These are phyloP conservation scores for Scarus forsteni DNA, from an alignment of 2,797 vertebrate species.

Conservation along the genomic window DNA sequence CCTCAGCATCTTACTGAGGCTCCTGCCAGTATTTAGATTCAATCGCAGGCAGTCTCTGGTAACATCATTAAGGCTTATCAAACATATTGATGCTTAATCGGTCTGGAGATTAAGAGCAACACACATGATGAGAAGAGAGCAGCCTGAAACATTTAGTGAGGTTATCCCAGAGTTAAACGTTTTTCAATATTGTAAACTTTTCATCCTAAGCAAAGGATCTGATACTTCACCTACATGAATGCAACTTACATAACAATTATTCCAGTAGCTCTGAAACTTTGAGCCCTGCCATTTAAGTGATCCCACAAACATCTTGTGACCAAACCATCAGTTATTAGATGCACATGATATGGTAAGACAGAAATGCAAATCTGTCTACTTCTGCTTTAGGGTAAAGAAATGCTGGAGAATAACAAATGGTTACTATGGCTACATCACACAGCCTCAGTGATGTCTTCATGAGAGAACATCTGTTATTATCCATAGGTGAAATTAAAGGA, in stretches of 20 bases:
- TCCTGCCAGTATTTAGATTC: slow-evolving; percentile 35
- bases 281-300: neutral
- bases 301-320: slow-evolving; percentile 7
- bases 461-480: slow-evolving; percentile 46
- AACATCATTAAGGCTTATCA: slow-evolving; percentile 21
- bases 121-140: neutral
- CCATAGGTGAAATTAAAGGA: slow-evolving; percentile 34
- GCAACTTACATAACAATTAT: neutral
- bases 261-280: neutral
- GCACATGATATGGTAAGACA: slow-evolving; percentile 38
- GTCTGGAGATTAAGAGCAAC: neutral
- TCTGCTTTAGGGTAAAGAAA: slow-evolving; percentile 52
- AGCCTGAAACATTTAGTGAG: neutral
- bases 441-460: slow-evolving; percentile 43
- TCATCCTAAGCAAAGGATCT: neutral
- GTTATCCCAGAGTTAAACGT: no score
- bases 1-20: slow-evolving; percentile 1
- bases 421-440: slow-evolving; percentile 60
- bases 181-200: no score
- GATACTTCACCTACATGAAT: neutral
- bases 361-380: slow-evolving; percentile 34
- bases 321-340: slow-evolving; percentile 19
- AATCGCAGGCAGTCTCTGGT: slow-evolving; percentile 25
- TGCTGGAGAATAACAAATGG: slow-evolving; percentile 47
- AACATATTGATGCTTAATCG: slow-evolving; percentile 7